Evolutionary conservation across 2,888 invertebrate species (phyloP), one percentile per base, ranked within the genome.

Genomic region (Drosophila atroscutellata): DNA sequence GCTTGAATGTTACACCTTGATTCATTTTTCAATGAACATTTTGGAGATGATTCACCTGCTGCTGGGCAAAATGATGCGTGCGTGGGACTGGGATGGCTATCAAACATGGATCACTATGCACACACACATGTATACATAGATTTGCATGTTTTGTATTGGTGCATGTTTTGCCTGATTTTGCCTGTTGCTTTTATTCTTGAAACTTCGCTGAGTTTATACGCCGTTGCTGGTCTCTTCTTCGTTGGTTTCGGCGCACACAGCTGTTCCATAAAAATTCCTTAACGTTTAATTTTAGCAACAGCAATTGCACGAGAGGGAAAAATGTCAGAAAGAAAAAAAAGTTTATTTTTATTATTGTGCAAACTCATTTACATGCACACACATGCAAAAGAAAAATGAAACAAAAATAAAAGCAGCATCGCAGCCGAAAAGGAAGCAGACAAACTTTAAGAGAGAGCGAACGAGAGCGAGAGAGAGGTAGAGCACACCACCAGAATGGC

Each of bases 201-300:
- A 78, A 78, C 78, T 78, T 78, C 81, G 78, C 32, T 80, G 80
- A 72, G 81, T 72, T 78, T 78, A 75, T 80, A 76, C 72, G 80
- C 32, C 61, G 32, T 71, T 75, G 57, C 49, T 65, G 69, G 30
- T 60, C 60, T 60, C 50, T 64, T 61, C 57, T 68, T 47, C 42
- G 20, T 77, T 47, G 47, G 39, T 81, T 64, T 77, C 56, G 64
- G 73, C 83, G 72, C 74, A 64, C 70, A 86, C 83, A 84, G 89
- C 84, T 84, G 84, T 89, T 89, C 86, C 89, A 84, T 89, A 83
- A 78, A 84, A 84, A 84, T 84, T 84, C 84, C 78, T 78, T 78
- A 76, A 76, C 72, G 80, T 78, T 78, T 78, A 78, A 78, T 72
- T 78, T 78, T 78, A 78, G 78, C 78, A 78, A 59, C 77, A 72